These are phyloP conservation scores for Octopus bimaculoides DNA, from an alignment of 1,140 invertebrate genomes.

Conservation along the genomic window DNA sequence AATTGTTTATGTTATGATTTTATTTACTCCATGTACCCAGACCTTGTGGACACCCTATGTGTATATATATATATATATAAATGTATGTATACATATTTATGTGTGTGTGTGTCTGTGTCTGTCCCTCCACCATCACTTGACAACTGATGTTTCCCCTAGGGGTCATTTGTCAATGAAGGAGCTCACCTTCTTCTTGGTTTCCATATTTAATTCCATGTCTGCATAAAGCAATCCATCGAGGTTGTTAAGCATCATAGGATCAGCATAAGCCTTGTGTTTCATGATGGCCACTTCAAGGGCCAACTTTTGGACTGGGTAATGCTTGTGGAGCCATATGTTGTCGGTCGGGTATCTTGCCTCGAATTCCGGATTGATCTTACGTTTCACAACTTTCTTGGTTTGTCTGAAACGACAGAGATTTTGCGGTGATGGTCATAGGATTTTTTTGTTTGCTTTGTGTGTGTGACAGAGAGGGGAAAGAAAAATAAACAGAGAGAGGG, in stretches of 20 bases:
- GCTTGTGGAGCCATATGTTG: constrained; percentile 38
- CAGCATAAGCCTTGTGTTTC: constrained; percentile 41
- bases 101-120: background rate
- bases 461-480: no score
- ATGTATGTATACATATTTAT: background rate
- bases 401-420: background rate
- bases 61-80: background rate
- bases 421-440: no score
- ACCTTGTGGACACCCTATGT: background rate
- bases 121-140: background rate
- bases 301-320: constrained; percentile 33
- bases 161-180: background rate
- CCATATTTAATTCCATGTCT: constrained; percentile 37
- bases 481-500: background rate
- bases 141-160: background rate
- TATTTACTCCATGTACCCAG: background rate
- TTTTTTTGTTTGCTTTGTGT: no score
- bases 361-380: background rate
- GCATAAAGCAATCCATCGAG: constrained; percentile 35
- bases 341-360: constrained; percentile 27
- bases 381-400: background rate
- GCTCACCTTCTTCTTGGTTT: constrained; percentile 42
- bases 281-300: constrained; percentile 32
- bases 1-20: background rate
- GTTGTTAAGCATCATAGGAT: constrained; percentile 43